phyloP scores from a whole-genome alignment of 2,888 invertebrate genomes.

The Ernsta delagoae region DNA sequence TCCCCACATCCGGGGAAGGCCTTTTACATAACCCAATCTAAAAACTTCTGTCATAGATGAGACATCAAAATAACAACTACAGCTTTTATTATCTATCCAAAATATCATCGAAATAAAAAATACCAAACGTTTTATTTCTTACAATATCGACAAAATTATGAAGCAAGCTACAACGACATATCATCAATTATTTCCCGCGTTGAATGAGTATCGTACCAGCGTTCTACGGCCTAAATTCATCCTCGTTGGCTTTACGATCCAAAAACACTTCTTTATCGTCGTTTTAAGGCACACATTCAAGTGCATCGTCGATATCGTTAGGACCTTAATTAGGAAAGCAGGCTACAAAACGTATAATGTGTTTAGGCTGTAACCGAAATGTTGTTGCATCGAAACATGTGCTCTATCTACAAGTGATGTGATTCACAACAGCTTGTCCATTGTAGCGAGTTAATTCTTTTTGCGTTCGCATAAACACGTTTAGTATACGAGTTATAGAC shows the following conservation, averaged over 20 bases:
- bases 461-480: conserved; percentile 21
- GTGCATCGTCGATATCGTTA: conserved; percentile 25
- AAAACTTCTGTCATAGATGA: no score
- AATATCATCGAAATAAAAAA: neutral
- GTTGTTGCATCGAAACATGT: neutral
- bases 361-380: conserved; percentile 5
- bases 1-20: no score
- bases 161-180: conserved; percentile 40
- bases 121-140: conserved; percentile 22
- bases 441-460: conserved; percentile 10
- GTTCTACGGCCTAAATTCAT: conserved; percentile 36
- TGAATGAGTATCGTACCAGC: conserved; percentile 38
- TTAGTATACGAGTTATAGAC: conserved; percentile 47
- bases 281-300: conserved; percentile 28
- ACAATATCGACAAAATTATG: conserved; percentile 41
- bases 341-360: neutral
- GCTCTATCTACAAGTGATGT: conserved; percentile 3
- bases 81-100: no score
- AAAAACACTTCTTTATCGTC: conserved; percentile 17
- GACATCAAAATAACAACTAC: no score
- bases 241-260: conserved; percentile 6
- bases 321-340: conserved; percentile 11
- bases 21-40: no score
- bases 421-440: conserved; percentile 1
- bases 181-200: conserved; percentile 44